phyloP scores from a whole-genome alignment of 2,888 invertebrate species.

The Lasiommata megera region DNA sequence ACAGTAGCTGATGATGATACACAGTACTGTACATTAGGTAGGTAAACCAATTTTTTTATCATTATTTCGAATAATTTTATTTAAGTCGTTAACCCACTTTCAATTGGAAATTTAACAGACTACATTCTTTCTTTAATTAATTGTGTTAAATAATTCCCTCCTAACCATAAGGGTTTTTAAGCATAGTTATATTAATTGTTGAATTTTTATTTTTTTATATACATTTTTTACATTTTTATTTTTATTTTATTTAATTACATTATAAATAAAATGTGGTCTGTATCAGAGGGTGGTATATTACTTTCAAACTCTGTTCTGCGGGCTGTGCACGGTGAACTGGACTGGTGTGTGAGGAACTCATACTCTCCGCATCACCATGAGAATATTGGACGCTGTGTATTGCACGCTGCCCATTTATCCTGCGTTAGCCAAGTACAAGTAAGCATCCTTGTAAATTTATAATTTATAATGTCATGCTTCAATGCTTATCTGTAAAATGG shows the following conservation, averaged over 20 bases:
- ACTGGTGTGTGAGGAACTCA: constrained; percentile 94
- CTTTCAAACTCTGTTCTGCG: constrained; percentile 93
- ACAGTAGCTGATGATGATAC: constrained; percentile 80
- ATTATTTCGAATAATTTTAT: too few species aligned
- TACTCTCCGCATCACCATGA: constrained; percentile 91
- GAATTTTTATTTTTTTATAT: too few species aligned
- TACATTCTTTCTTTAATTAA: neutral
- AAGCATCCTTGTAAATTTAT: neutral
- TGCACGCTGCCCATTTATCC: constrained; percentile 84
- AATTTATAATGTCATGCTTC: too few species aligned
- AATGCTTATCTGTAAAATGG: too few species aligned
- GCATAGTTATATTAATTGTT: too few species aligned
- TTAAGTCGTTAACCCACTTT: too few species aligned
- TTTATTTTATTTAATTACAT: neutral
- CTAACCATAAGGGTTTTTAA: too few species aligned
- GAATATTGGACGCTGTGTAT: constrained; percentile 93
- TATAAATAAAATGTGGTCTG: constrained; percentile 29
- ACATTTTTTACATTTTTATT: neutral
- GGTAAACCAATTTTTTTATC: constrained; percentile 32
- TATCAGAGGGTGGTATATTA: constrained; percentile 90
- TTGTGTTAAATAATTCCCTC: too few species aligned
- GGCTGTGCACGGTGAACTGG: constrained; percentile 88
- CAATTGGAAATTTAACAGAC: too few species aligned
- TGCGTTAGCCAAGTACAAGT: constrained; percentile 83
- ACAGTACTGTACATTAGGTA: constrained; percentile 86